phyloP scores from a whole-genome alignment of 2,797 vertebrate species.

The Chaenodraco wilsoni region DNA sequence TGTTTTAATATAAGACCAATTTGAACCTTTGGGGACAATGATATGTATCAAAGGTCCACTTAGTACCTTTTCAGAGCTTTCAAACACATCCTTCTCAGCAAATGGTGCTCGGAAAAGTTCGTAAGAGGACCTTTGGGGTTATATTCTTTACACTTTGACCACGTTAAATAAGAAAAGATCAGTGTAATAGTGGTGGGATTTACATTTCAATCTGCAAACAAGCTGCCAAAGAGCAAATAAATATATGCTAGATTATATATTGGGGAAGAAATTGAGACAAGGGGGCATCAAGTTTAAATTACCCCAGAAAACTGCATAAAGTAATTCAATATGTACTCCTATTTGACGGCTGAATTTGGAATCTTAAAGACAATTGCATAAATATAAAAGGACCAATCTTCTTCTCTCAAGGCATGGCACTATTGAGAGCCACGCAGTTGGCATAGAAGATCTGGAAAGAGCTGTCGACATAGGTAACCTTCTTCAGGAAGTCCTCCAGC shows the following conservation, averaged over 20 bases:
- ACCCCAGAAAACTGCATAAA: not conserved
- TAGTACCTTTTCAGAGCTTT: not conserved
- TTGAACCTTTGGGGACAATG: not conserved
- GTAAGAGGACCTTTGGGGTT: not conserved
- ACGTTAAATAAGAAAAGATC: not conserved
- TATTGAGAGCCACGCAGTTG: slow-evolving; percentile 65
- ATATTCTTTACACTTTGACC: not conserved
- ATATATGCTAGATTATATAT: not conserved
- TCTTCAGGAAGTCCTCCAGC: slow-evolving; percentile 78
- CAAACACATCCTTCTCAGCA: not conserved
- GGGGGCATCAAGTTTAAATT: not conserved
- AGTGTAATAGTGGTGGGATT: not conserved
- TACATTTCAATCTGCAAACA: not conserved
- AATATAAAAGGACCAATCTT: not conserved
- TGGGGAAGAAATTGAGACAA: not conserved
- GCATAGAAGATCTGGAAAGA: slow-evolving; percentile 79
- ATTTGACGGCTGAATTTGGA: not conserved
- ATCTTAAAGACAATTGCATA: too few relatives aligned
- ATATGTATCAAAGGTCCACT: not conserved
- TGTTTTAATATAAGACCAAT: not conserved
- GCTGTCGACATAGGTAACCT: slow-evolving; percentile 71
- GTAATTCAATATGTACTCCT: not conserved
- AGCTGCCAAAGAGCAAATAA: not conserved
- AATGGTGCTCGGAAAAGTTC: not conserved
- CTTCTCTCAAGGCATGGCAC: not conserved